Conservation (phyloP, 2,888 invertebrate species). For the Lasioglossum malachurum region DNA sequence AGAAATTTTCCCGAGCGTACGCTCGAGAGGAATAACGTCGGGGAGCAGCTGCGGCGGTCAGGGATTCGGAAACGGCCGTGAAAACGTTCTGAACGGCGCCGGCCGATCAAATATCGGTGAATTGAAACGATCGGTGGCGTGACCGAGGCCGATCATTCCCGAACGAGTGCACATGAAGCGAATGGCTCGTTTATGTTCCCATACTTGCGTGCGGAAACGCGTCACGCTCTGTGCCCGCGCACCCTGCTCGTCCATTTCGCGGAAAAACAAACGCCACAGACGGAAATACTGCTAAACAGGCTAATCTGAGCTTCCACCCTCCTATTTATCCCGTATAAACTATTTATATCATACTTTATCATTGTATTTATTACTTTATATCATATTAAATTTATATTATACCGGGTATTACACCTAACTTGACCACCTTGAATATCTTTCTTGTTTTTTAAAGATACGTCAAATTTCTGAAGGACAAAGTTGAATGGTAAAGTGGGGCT, state of each 20-base stretch:
- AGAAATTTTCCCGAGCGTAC: slow-evolving; percentile 9
- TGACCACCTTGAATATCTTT: too few species aligned
- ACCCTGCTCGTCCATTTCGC: background rate
- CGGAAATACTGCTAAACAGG: background rate
- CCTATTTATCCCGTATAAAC: too few species aligned
- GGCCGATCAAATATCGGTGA: slow-evolving; percentile 38
- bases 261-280: background rate
- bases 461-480: too few species aligned
- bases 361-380: too few species aligned
- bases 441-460: too few species aligned
- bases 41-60: slow-evolving; percentile 23
- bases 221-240: background rate
- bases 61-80: slow-evolving; percentile 36
- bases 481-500: too few species aligned
- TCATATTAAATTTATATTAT: too few species aligned
- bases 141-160: slow-evolving; percentile 15
- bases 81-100: slow-evolving; percentile 32
- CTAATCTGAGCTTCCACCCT: background rate
- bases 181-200: slow-evolving; percentile 25
- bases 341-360: too few species aligned
- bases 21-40: slow-evolving; percentile 1
- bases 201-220: background rate
- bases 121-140: slow-evolving; percentile 24
- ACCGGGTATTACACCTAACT: too few species aligned
- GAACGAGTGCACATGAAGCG: background rate